Conservation (phyloP, 2,113 vertebrate genomes). For the Hiodon tergisus region DNA sequence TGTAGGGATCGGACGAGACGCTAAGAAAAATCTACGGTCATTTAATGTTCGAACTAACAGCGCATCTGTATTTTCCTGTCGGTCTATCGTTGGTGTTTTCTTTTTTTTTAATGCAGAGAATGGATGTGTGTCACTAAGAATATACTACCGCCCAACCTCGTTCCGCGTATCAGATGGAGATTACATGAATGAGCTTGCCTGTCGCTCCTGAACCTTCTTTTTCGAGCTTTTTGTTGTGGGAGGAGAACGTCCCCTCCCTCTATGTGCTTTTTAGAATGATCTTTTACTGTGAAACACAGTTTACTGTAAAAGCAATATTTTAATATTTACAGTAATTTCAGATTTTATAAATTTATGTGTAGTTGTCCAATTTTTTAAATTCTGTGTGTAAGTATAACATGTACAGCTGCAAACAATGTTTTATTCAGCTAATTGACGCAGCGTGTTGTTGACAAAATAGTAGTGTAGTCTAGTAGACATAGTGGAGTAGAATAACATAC, state of each 20-base stretch:
- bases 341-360: background rate
- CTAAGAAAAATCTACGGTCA: background rate
- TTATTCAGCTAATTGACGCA: too few species aligned
- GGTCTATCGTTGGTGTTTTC: background rate
- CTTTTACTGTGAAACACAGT: constrained; percentile 3
- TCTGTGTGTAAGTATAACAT: too few species aligned
- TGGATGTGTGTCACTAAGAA: background rate
- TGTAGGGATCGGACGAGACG: background rate
- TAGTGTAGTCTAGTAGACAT: too few species aligned
- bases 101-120: background rate
- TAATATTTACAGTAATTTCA: background rate
- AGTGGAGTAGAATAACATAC: too few species aligned
- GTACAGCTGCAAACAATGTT: too few species aligned
- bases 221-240: constrained; percentile 18
- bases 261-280: constrained; percentile 13
- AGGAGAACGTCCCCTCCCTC: constrained; percentile 19
- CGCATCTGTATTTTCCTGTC: background rate
- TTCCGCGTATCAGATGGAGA: constrained; percentile 16
- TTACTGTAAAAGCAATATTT: constrained; percentile 6
- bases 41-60: background rate
- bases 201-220: constrained; percentile 17
- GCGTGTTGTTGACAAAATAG: too few species aligned
- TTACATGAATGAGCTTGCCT: constrained; percentile 23
- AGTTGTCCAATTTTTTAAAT: too few species aligned
- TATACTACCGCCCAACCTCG: constrained; percentile 1